Evolutionary conservation across 2,888 invertebrate species (phyloP), one percentile per base, ranked within the genome.

Genomic region (Sisyra nigra): DNA sequence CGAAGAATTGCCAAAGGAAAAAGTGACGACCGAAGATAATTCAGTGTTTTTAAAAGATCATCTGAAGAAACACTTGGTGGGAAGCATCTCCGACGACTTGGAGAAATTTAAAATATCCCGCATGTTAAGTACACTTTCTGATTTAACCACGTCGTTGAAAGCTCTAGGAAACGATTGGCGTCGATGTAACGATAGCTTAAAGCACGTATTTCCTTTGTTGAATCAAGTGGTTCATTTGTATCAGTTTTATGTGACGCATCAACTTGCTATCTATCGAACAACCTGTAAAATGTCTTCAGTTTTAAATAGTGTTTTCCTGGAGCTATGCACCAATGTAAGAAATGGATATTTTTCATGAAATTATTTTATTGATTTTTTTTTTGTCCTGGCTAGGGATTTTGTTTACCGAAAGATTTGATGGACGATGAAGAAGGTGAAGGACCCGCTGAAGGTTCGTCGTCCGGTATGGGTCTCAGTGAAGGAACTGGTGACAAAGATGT

Each of bases 401-500:
- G 96, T 57, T 75, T 88, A 39, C 93, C 94, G 0, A 77, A 83
- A 3, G 93, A 92, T 55, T 65, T 85, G 53, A 79, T 33, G n/a
- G 19, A 37, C 2, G 82, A 83, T 31, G 78, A 80, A 48, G 74
- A 76, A 17, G 78, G 74, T 9, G 72, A 72, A 15, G 66, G 67
- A 48, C 66, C 66, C 11, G 62, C 64, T 2, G 69, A 72, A 1
- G 71, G 74, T 1, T 70, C 70, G 2, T n/a, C 32, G 4, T 35
- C 24, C 48, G 89, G 89, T 5, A 82, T 87, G 57, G 96, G 96
- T 0, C 67, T 96, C 3, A 92, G 91, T 0, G 94, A 94, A 47
- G 96, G 94, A 1, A 80, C 83, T 63, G 93, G 93, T 1, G 79
- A 85, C 51, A 89, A 85, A 54, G 97, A 99, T 61, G 91, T 96